Conservation (phyloP, 1,140 invertebrate genomes). For the Colletes gigas region DNA sequence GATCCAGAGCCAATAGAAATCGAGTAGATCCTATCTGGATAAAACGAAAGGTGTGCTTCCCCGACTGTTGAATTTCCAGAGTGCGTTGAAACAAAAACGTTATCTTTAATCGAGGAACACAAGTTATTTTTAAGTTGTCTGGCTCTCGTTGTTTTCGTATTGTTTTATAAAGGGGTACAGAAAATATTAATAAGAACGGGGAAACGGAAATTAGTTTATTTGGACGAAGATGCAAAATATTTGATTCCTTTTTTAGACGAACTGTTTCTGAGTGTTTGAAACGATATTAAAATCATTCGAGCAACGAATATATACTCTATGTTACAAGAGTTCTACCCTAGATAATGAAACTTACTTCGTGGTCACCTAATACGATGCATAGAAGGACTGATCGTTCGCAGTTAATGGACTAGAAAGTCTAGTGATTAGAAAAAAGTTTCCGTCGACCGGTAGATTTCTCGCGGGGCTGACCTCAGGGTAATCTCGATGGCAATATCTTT, state of each 20-base stretch:
- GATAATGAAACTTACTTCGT: constrained; percentile 46
- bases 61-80: neutral
- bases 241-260: no score
- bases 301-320: neutral
- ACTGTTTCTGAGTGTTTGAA: no score
- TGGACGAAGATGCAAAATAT: no score
- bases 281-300: neutral
- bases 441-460: constrained; percentile 54
- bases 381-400: constrained; percentile 34
- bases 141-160: neutral
- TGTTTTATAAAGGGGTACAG: neutral
- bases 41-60: constrained; percentile 43
- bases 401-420: constrained; percentile 60
- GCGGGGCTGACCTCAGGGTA: constrained; percentile 41
- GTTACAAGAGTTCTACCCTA: neutral
- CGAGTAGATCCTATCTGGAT: constrained; percentile 47
- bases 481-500: constrained; percentile 38
- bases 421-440: constrained; percentile 54
- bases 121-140: neutral
- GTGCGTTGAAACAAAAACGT: neutral
- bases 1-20: constrained; percentile 34
- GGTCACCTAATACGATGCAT: constrained; percentile 25
- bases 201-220: no score
- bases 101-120: neutral
- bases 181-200: no score